Percentiles rank a stretch among this genome's conserved stretches.
Conservation (phyloP, 2,113 vertebrate species). For the Craseonycteris thonglongyai region DNA sequence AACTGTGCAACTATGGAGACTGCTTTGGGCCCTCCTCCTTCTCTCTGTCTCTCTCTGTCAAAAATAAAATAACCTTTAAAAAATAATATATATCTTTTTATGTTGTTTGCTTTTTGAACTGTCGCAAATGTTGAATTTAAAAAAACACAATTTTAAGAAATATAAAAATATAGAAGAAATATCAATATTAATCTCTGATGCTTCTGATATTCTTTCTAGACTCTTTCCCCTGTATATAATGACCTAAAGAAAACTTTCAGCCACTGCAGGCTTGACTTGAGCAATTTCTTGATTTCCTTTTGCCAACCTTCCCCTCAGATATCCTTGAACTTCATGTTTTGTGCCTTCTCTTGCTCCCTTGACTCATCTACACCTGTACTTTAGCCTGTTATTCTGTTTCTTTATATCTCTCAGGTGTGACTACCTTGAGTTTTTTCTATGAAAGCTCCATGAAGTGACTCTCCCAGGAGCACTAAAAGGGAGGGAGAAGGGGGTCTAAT, state of each 20-base stretch:
- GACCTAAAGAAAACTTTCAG: neutral
- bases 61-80: too few species aligned
- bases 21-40: too few species aligned
- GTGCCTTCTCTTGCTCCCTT: slow-evolving; percentile 5
- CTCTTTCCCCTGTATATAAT: neutral
- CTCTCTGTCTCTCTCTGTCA: too few species aligned
- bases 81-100: neutral
- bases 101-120: slow-evolving; percentile 34
- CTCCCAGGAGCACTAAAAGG: slow-evolving; percentile 18
- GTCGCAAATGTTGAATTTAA: neutral
- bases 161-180: slow-evolving; percentile 36
- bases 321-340: slow-evolving; percentile 21
- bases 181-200: neutral
- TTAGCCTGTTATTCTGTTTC: slow-evolving; percentile 14
- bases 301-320: neutral
- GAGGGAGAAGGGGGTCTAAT: neutral
- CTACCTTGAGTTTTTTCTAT: slow-evolving; percentile 28
- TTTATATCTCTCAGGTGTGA: neutral
- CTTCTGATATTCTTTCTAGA: slow-evolving; percentile 9
- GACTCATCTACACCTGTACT: neutral
- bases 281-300: slow-evolving; percentile 22
- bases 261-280: neutral
- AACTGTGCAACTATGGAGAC: too few species aligned
- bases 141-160: slow-evolving; percentile 17
- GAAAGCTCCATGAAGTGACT: neutral